Evolutionary conservation across 2,797 vertebrate genomes (phyloP).

Genomic region (Vespertilio murinus): DNA sequence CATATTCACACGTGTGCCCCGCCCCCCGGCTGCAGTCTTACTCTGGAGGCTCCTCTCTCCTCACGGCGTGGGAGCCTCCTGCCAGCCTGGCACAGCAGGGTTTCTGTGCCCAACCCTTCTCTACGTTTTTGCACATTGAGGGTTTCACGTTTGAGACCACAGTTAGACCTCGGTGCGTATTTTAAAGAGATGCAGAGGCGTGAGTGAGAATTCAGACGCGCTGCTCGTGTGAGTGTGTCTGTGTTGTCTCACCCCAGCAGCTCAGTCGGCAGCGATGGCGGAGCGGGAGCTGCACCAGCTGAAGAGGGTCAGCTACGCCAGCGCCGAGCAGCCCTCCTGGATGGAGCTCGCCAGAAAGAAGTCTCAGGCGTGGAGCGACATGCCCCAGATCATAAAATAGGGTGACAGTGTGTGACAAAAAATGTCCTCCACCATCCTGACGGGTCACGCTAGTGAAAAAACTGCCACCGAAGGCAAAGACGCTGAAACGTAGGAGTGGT

Average conservation of each 20-base stretch:
- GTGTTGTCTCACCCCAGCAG: slow-evolving; percentile 72
- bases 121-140: background rate
- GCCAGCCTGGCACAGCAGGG: background rate
- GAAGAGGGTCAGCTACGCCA: slow-evolving; percentile 84
- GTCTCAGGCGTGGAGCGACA: slow-evolving; percentile 98
- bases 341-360: slow-evolving; percentile 99
- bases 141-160: background rate
- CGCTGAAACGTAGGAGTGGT: slow-evolving; percentile 66
- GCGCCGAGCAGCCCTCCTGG: slow-evolving; percentile 91
- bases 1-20: background rate
- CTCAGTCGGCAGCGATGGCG: slow-evolving; percentile 67
- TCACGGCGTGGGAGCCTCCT: background rate
- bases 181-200: background rate
- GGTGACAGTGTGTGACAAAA: background rate
- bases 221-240: background rate
- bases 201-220: background rate
- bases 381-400: slow-evolving; percentile 89
- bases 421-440: slow-evolving; percentile 30
- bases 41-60: background rate
- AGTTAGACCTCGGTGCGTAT: background rate
- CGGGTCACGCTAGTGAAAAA: slow-evolving; percentile 62
- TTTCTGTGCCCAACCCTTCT: background rate
- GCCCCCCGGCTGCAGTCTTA: background rate
- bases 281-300: slow-evolving; percentile 87
- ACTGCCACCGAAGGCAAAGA: slow-evolving; percentile 68